Evolutionary conservation across 2,888 invertebrate genomes (phyloP).

Genomic region (Apotomis betuletana): DNA sequence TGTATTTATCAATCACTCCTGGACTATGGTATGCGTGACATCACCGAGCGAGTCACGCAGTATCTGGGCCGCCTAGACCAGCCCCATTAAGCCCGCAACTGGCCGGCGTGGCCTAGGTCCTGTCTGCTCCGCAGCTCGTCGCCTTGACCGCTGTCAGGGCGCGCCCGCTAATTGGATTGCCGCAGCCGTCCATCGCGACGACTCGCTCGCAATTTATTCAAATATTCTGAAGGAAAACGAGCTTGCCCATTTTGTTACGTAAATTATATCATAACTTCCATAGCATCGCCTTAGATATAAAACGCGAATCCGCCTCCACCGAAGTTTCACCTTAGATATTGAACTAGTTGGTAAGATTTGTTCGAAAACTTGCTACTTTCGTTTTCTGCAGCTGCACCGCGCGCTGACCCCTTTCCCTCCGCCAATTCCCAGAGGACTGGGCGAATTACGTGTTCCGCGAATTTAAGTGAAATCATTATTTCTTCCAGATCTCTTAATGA

Average conservation of each 20-base stretch:
- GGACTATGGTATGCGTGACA: too few relatives aligned
- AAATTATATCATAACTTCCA: not conserved
- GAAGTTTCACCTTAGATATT: not conserved
- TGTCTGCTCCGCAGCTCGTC: not conserved
- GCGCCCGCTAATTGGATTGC: conserved; percentile 27
- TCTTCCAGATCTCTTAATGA: conserved; percentile 19
- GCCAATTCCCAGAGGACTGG: not conserved
- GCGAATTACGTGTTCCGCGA: not conserved
- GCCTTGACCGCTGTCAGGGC: conserved; percentile 34
- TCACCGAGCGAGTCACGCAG: not conserved
- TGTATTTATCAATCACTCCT: too few relatives aligned
- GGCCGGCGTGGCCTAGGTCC: conserved; percentile 18
- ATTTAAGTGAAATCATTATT: not conserved
- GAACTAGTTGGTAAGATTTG: not conserved
- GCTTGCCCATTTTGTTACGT: not conserved
- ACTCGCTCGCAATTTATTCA: conserved; percentile 17
- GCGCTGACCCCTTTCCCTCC: conserved; percentile 1
- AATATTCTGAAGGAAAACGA: not conserved
- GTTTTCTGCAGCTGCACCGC: not conserved
- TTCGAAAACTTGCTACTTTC: conserved; percentile 1
- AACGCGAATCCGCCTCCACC: not conserved
- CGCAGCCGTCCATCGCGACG: conserved; percentile 2
- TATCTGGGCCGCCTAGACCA: not conserved
- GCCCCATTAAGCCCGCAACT: not conserved
- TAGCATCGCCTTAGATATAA: not conserved